phyloP scores from a whole-genome alignment of 2,888 invertebrate species.

The Philopedon plagiatum region DNA sequence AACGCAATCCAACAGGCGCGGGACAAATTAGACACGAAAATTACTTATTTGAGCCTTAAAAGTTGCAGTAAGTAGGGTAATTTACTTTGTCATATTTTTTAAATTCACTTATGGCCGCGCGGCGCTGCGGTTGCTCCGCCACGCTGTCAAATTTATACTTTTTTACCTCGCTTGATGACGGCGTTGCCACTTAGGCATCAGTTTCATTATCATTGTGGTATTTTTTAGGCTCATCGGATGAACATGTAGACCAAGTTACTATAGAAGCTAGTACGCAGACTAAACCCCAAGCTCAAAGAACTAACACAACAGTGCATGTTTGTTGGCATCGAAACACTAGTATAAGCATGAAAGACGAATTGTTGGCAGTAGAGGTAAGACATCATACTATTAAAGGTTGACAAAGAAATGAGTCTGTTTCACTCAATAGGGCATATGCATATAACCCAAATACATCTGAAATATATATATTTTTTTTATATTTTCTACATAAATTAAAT shows the following conservation, averaged over 20 bases:
- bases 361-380: conserved; percentile 78
- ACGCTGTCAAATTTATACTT: too few relatives aligned
- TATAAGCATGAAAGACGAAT: conserved; percentile 83
- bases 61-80: conserved; percentile 73
- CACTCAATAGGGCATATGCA: too few relatives aligned
- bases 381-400: too few relatives aligned
- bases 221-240: conserved; percentile 79
- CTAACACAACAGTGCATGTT: conserved; percentile 91
- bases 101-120: too few relatives aligned
- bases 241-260: conserved; percentile 77
- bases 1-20: conserved; percentile 72
- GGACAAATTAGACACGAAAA: conserved; percentile 72
- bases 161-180: too few relatives aligned
- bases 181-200: too few relatives aligned
- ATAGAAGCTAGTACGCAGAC: conserved; percentile 68
- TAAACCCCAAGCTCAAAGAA: conserved; percentile 75
- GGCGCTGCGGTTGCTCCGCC: too few relatives aligned
- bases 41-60: conserved; percentile 75
- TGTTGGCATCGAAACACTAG: conserved; percentile 97
- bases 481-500: too few relatives aligned
- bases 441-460: too few relatives aligned
- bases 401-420: too few relatives aligned
- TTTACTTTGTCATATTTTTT: conserved; percentile 7
- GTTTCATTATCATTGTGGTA: neutral
- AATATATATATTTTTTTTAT: too few relatives aligned